Percentiles rank a stretch among this genome's conserved stretches.
These are phyloP conservation scores for Drosophila busckii DNA, from an alignment of 1,140 invertebrate genomes.

Conservation along the genomic window DNA sequence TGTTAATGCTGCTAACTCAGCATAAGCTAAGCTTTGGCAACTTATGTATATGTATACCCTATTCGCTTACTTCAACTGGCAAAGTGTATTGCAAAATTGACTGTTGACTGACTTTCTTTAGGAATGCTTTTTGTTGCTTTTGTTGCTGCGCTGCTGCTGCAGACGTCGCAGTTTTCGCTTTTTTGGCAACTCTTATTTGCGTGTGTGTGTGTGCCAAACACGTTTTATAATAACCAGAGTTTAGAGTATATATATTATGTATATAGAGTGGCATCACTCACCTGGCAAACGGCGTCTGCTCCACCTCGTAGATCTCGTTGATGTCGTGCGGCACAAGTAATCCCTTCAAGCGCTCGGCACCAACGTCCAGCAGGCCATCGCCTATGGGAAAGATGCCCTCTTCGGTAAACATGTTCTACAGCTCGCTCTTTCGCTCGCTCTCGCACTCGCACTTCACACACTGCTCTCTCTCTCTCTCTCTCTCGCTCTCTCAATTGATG, in stretches of 20 bases:
- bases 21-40: no score
- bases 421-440: conserved; percentile 17
- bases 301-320: conserved; percentile 84
- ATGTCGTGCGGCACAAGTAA: conserved; percentile 83
- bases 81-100: no score
- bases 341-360: conserved; percentile 81
- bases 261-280: conserved; percentile 56
- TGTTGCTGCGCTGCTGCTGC: conserved; percentile 19
- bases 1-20: no score
- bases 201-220: no score
- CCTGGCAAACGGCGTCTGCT: conserved; percentile 86
- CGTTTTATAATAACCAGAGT: conserved; percentile 18
- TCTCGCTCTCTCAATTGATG: not conserved
- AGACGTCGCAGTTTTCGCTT: conserved; percentile 41
- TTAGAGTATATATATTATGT: not conserved
- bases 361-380: conserved; percentile 83
- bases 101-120: conserved; percentile 64
- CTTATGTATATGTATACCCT: not conserved
- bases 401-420: conserved; percentile 73
- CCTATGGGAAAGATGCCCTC: conserved; percentile 79
- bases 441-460: conserved; percentile 8
- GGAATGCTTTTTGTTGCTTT: conserved; percentile 45
- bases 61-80: no score
- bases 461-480: not conserved
- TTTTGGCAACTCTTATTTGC: conserved; percentile 46